Percentiles rank a stretch among this genome's conserved stretches.
Evolutionary conservation across 30 jellyfish, hydroid and myxozoan species (phyloP).

Genomic region (Phacellophora camtschatica): DNA sequence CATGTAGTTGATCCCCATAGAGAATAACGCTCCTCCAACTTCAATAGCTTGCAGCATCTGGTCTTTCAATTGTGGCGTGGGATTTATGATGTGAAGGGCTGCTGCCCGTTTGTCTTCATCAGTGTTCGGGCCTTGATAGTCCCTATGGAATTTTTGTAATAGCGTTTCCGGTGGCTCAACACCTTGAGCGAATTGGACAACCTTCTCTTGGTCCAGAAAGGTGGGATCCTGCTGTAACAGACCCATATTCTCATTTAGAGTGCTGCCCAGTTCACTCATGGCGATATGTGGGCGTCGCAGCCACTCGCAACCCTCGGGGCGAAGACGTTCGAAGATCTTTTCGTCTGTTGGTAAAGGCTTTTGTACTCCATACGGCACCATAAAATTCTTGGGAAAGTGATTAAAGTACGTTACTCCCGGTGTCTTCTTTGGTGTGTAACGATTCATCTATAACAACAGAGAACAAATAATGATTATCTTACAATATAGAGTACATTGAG

Average conservation of each 20-base stretch:
- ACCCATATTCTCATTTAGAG: not conserved
- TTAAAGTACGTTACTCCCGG: conserved; percentile 9
- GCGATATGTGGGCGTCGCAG: conserved; percentile 29
- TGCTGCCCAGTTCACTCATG: not conserved
- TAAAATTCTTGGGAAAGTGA: conserved; percentile 9
- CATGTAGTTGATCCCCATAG: not conserved
- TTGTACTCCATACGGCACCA: conserved; percentile 10
- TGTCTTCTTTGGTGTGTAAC: too few species aligned
- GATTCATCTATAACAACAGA: too few species aligned
- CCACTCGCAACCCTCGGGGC: conserved; percentile 28
- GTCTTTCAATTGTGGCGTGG: not conserved
- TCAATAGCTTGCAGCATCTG: not conserved
- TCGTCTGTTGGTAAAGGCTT: not conserved
- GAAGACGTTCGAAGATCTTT: not conserved
- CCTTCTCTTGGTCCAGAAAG: not conserved
- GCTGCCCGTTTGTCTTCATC: not conserved
- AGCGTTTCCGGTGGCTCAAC: not conserved
- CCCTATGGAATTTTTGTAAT: too few species aligned
- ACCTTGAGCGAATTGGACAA: not conserved
- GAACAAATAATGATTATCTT: too few species aligned
- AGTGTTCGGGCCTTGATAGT: too few species aligned
- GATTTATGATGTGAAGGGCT: not conserved
- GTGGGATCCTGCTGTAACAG: not conserved
- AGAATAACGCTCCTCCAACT: conserved; percentile 4
- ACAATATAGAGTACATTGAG: too few species aligned